Evolutionary conservation across 2,797 vertebrate species (phyloP).

Genomic region (Pseudochirops corinnae): DNA sequence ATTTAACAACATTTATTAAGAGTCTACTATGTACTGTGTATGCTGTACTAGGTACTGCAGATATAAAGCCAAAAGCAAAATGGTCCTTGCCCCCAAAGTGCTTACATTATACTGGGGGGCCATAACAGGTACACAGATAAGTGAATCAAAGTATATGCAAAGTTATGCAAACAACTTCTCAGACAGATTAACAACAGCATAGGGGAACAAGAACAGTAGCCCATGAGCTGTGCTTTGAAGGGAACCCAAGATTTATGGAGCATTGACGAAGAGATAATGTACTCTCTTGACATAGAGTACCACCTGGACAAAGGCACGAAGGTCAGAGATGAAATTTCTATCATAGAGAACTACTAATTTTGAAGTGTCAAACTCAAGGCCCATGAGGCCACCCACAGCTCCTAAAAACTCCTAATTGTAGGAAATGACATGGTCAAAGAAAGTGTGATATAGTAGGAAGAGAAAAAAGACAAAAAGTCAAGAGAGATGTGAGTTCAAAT

Average conservation of each 20-base stretch:
- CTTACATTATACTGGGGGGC: not conserved
- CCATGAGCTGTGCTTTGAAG: not conserved
- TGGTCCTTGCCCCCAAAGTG: not conserved
- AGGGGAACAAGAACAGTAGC: not conserved
- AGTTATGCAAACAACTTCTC: not conserved
- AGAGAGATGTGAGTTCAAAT: not conserved
- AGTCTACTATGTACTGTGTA: not conserved
- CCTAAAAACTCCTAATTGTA: not conserved
- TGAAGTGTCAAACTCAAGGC: not conserved
- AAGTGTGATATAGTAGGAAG: not conserved
- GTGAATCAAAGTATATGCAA: not conserved
- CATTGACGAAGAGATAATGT: not conserved
- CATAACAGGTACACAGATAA: not conserved
- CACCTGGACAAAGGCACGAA: not conserved
- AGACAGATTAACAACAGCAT: not conserved
- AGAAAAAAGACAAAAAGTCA: not conserved
- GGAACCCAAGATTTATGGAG: not conserved
- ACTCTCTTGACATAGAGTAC: not conserved
- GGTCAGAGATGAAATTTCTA: not conserved
- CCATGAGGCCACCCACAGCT: not conserved
- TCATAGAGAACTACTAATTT: not conserved
- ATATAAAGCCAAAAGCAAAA: not conserved
- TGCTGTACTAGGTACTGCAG: not conserved
- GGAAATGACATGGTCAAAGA: not conserved
- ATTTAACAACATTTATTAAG: not conserved